Evolutionary conservation across 2,888 invertebrate species (phyloP).

Genomic region (Drosophila rubida): DNA sequence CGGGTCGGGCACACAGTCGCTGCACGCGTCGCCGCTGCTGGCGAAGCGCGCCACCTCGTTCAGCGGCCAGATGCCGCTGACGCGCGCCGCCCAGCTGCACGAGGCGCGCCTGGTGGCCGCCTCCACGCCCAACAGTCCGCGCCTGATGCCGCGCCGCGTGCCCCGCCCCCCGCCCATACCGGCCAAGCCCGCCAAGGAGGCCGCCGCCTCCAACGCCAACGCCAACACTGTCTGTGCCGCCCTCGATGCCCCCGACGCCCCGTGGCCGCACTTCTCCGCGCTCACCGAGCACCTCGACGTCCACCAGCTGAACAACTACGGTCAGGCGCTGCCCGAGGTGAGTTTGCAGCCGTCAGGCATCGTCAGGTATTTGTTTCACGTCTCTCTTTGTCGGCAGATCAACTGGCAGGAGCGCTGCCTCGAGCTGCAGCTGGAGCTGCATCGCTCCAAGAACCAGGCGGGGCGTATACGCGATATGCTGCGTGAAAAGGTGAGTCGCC

Average conservation of each 20-base stretch:
- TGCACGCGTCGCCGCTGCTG: constrained; percentile 82
- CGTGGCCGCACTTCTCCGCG: constrained; percentile 83
- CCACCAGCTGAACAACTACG: constrained; percentile 85
- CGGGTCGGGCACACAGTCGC: constrained; percentile 70
- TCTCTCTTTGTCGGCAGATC: constrained; percentile 84
- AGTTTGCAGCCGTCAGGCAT: no score
- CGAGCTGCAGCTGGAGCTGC: constrained; percentile 93
- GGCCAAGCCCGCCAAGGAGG: constrained; percentile 75
- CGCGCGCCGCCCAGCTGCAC: constrained; percentile 62
- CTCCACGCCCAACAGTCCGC: constrained; percentile 91
- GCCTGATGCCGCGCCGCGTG: constrained; percentile 88
- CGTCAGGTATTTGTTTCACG: no score
- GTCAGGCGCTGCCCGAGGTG: constrained; percentile 84
- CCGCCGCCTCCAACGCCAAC: no score
- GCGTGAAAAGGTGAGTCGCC: constrained; percentile 93
- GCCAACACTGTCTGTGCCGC: no score
- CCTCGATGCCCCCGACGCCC: constrained; percentile 83
- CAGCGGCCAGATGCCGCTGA: constrained; percentile 82
- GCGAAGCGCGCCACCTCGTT: constrained; percentile 83
- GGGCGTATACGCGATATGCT: constrained; percentile 94
- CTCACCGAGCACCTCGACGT: constrained; percentile 84
- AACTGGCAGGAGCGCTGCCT: constrained; percentile 96
- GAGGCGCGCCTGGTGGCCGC: constrained; percentile 45
- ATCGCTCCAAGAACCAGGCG: constrained; percentile 94
- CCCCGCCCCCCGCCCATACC: constrained; percentile 85